These are phyloP conservation scores for Ammospiza nelsoni DNA, from an alignment of 2,113 vertebrate species.

Conservation along the genomic window DNA sequence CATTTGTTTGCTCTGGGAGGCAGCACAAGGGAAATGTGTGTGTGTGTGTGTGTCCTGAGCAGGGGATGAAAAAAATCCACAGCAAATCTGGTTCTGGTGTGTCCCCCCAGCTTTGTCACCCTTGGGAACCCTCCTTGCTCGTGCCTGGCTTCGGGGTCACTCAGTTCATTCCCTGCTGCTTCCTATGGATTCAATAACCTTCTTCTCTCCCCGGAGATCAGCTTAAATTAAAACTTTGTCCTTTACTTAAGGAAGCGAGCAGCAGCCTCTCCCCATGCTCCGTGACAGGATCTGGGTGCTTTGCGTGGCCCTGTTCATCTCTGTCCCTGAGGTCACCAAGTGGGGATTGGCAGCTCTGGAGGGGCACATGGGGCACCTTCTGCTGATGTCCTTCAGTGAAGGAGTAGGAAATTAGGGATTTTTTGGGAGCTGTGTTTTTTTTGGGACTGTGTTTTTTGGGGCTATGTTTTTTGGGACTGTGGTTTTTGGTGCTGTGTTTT, in stretches of 20 bases:
- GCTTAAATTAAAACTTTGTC: conserved; percentile 49
- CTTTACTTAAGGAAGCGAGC: conserved; percentile 19
- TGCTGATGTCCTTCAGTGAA: not conserved
- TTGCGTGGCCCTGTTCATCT: not conserved
- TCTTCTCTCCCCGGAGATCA: conserved; percentile 31
- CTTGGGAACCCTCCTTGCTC: not conserved
- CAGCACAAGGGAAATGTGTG: not conserved
- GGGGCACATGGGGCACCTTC: not conserved
- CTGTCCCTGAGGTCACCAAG: not conserved
- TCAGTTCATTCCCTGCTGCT: conserved; percentile 4
- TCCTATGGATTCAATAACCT: conserved; percentile 49
- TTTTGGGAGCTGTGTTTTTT: too few relatives aligned
- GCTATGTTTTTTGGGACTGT: too few relatives aligned
- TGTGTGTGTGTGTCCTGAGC: not conserved
- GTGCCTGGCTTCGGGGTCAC: conserved; percentile 7
- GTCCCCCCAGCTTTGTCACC: not conserved
- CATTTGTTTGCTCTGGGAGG: not conserved
- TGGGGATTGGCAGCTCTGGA: not conserved
- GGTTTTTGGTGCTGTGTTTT: too few relatives aligned
- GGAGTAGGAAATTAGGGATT: not conserved
- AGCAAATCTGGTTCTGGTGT: not conserved
- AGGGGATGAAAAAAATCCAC: not conserved
- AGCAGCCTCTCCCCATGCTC: not conserved
- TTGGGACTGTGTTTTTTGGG: too few relatives aligned
- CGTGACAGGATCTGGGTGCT: not conserved